Conservation (phyloP, 2,888 invertebrate species). For the Luperina nickerlii region DNA sequence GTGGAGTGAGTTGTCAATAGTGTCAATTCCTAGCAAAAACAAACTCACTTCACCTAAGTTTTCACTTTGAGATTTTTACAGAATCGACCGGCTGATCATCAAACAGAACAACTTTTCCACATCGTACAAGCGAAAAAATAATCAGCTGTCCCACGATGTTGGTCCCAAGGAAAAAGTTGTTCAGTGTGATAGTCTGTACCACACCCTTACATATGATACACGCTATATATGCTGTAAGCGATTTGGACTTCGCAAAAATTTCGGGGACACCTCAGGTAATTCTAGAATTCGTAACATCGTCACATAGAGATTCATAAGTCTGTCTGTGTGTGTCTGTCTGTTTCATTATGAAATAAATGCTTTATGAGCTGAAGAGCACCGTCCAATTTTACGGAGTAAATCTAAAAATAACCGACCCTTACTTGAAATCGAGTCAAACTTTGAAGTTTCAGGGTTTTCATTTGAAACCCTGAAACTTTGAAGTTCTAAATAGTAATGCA, state of each 20-base stretch:
- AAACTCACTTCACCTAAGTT: too few relatives aligned
- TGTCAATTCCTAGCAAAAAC: too few relatives aligned
- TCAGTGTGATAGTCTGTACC: neutral
- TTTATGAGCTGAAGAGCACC: too few relatives aligned
- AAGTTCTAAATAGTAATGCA: conserved; percentile 1
- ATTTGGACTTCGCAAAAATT: neutral
- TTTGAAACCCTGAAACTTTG: neutral
- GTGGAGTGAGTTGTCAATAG: too few relatives aligned
- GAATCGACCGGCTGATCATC: neutral
- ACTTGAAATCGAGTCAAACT: neutral
- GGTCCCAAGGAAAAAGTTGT: neutral
- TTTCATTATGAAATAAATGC: too few relatives aligned
- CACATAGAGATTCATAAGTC: neutral
- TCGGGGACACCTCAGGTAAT: neutral
- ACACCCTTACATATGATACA: neutral
- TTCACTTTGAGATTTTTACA: too few relatives aligned
- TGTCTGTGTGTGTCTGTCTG: too few relatives aligned
- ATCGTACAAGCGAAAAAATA: neutral
- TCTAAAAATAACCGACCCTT: neutral
- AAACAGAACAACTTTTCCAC: neutral
- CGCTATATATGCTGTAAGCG: neutral
- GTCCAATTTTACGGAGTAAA: neutral
- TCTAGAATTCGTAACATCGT: too few relatives aligned
- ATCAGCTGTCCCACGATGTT: neutral
- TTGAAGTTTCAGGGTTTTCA: conserved; percentile 20